Conservation (phyloP, 2,113 vertebrate genomes). For the Nibea albiflora region DNA sequence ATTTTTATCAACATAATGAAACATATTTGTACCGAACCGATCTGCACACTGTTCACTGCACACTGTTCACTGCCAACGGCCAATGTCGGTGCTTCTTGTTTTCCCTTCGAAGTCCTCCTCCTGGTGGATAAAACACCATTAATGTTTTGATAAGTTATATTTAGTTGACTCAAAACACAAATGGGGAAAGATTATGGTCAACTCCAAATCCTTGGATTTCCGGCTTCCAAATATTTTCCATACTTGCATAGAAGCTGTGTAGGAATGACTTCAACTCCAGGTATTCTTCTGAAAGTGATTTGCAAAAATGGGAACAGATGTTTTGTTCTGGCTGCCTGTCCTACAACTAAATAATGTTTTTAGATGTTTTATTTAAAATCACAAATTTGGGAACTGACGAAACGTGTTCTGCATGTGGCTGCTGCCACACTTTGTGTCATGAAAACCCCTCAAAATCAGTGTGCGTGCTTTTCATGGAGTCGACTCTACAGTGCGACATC, state of each 20-base stretch:
- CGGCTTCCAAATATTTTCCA: background rate
- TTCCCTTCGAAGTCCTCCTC: no score
- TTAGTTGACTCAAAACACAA: background rate
- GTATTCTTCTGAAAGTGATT: background rate
- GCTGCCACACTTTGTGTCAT: no score
- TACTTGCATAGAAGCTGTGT: no score
- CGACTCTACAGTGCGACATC: no score
- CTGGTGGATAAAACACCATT: no score
- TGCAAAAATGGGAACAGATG: background rate
- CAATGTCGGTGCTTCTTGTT: no score
- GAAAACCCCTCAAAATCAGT: no score
- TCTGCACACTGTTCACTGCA: no score
- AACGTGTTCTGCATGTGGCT: background rate
- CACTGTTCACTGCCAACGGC: no score
- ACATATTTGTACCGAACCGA: no score
- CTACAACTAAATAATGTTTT: background rate
- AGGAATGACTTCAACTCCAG: background rate
- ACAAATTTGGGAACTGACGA: background rate
- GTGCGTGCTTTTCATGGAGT: no score
- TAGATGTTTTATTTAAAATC: background rate
- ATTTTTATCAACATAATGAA: no score
- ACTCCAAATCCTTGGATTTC: background rate
- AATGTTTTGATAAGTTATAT: background rate
- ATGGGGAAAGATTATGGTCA: background rate
- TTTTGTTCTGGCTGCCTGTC: background rate